Evolutionary conservation across 1,140 invertebrate species (phyloP).

Genomic region (Ostrea denselamellosa): DNA sequence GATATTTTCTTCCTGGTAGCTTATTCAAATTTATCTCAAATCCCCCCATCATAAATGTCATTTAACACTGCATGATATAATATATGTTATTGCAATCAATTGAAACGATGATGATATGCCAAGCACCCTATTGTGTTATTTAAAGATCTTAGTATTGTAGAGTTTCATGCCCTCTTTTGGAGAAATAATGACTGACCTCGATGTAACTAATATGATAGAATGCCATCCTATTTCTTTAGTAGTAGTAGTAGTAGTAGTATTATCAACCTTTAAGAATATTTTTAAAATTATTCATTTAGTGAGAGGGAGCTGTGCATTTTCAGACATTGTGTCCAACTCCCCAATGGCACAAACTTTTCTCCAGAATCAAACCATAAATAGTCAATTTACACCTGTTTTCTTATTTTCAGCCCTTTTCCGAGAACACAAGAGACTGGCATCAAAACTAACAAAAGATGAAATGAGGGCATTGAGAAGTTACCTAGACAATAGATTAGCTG

Average conservation of each 20-base stretch:
- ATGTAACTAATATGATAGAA: no score
- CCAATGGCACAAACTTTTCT: no score
- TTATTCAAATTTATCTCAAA: background rate
- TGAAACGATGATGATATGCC: background rate
- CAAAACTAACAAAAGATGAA: conserved; percentile 65
- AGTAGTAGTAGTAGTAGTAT: no score
- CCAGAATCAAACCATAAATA: background rate
- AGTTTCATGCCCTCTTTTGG: no score
- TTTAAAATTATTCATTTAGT: no score
- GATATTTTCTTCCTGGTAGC: background rate
- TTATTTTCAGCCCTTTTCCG: conserved; percentile 60
- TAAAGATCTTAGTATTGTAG: no score
- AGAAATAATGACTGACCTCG: no score
- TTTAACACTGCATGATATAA: background rate
- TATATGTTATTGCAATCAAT: background rate
- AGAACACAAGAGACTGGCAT: conserved; percentile 61
- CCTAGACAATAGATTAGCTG: conserved; percentile 58
- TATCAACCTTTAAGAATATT: no score
- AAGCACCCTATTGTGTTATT: background rate
- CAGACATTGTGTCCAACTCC: no score
- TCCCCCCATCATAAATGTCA: background rate
- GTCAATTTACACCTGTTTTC: background rate
- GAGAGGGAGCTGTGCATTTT: no score
- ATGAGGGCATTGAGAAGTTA: conserved; percentile 57
- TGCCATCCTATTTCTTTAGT: no score